Percentiles rank a stretch among this genome's conserved stretches.
Evolutionary conservation across 1,140 invertebrate species (phyloP).

Genomic region (Hyphantria cunea): DNA sequence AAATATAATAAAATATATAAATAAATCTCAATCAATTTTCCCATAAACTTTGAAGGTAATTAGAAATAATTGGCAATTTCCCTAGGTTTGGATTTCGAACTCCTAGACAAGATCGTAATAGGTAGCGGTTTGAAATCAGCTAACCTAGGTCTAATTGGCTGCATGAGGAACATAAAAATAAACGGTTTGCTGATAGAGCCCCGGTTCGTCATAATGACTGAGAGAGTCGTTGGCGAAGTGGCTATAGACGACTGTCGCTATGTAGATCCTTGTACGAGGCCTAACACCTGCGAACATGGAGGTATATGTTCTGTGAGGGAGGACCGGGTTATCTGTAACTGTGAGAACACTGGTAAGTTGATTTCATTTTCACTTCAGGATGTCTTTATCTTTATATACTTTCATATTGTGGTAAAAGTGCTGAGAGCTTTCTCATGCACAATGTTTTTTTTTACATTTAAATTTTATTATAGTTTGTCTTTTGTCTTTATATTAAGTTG

Average conservation of each 20-base stretch:
- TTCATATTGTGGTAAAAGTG: too few species aligned
- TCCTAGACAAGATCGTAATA: constrained; percentile 86
- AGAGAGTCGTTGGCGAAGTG: constrained; percentile 91
- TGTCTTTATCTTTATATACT: too few species aligned
- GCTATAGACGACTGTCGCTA: constrained; percentile 95
- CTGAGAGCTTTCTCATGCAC: too few species aligned
- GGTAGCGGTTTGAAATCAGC: constrained; percentile 87
- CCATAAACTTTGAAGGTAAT: not conserved
- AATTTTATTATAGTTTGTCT: too few species aligned
- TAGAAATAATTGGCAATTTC: constrained; percentile 23
- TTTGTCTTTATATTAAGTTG: too few species aligned
- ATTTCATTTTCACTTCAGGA: too few species aligned
- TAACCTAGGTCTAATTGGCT: constrained; percentile 91
- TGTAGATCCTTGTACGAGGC: constrained; percentile 93
- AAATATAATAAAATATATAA: too few species aligned
- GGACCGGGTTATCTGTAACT: constrained; percentile 93
- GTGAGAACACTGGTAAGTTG: constrained; percentile 87
- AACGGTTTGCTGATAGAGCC: constrained; percentile 88
- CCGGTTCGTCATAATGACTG: constrained; percentile 90
- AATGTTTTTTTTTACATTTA: too few species aligned
- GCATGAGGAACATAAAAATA: constrained; percentile 93
- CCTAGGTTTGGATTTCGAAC: constrained; percentile 81
- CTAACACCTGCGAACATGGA: constrained; percentile 95
- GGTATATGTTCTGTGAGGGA: constrained; percentile 94
- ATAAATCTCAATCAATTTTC: not conserved